Percentiles rank a stretch among this genome's conserved stretches.
These are phyloP conservation scores for Drosophila guanche DNA, from an alignment of 1,140 invertebrate genomes.

Conservation along the genomic window DNA sequence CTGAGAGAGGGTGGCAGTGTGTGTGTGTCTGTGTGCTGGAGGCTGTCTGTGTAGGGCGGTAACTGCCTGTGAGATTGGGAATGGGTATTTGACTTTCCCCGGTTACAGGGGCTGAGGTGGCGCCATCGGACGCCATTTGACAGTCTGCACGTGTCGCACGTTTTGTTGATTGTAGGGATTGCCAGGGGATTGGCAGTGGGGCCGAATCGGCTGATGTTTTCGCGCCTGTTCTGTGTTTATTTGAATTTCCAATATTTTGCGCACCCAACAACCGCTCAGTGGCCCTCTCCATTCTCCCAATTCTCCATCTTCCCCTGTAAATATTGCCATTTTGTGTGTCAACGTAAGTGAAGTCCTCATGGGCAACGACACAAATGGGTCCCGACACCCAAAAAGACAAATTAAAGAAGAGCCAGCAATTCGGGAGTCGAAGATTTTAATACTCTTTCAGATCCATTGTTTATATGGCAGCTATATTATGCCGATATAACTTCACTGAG, in stretches of 20 bases:
- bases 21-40: background rate
- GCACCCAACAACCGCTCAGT: slow-evolving; percentile 24
- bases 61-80: background rate
- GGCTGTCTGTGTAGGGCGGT: slow-evolving; percentile 7
- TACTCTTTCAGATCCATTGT: no score
- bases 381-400: background rate
- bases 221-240: slow-evolving; percentile 25
- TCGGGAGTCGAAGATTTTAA: no score
- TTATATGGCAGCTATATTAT: no score
- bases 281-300: background rate
- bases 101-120: slow-evolving; percentile 25
- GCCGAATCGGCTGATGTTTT: slow-evolving; percentile 1
- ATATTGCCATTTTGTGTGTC: slow-evolving; percentile 55
- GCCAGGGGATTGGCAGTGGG: background rate
- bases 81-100: slow-evolving; percentile 4
- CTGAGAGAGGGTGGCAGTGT: background rate
- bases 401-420: no score
- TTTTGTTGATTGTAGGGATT: slow-evolving; percentile 2
- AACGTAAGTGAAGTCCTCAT: slow-evolving; percentile 48
- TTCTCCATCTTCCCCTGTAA: slow-evolving; percentile 25
- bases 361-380: slow-evolving; percentile 36
- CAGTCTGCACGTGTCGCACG: slow-evolving; percentile 53
- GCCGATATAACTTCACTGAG: no score
- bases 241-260: slow-evolving; percentile 55
- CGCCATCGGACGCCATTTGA: slow-evolving; percentile 42